A percentile compares a stretch with the other conserved stretches of the same genome.
These are phyloP conservation scores for Leuciscus waleckii DNA, from an alignment of 2,797 vertebrate genomes.

Conservation along the genomic window DNA sequence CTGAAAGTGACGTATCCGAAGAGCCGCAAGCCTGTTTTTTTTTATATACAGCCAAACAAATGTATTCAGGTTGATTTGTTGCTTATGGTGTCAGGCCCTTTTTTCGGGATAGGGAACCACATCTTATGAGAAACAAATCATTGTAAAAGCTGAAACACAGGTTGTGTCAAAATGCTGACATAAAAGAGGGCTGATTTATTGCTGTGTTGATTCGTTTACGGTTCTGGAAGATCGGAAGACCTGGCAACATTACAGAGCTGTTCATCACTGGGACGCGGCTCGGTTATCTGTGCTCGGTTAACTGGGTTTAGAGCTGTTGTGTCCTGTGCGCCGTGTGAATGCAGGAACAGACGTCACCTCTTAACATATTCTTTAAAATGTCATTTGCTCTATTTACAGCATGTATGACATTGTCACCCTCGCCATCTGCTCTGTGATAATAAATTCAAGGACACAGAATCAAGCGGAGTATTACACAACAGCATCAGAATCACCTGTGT, in stretches of 20 bases:
- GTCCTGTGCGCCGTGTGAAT: background rate
- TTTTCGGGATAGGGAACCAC: background rate
- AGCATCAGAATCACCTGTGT: background rate
- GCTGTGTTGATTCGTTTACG: conserved; percentile 2
- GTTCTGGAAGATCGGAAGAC: background rate
- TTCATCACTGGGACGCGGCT: background rate
- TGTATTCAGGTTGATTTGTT: conserved; percentile 33
- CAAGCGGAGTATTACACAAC: background rate
- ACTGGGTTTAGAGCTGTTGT: background rate
- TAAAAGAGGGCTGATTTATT: conserved; percentile 25
- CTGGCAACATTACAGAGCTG: background rate
- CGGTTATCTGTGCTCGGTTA: background rate
- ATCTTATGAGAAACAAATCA: conserved; percentile 31
- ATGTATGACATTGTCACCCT: conserved; percentile 51
- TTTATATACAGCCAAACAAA: conserved; percentile 4
- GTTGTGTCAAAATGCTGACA: conserved; percentile 34
- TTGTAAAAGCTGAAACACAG: conserved; percentile 33
- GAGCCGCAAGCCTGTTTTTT: background rate
- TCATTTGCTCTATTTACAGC: conserved; percentile 56
- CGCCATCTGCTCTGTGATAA: conserved; percentile 57
- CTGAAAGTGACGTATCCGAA: background rate
- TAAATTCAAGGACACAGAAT: conserved; percentile 44
- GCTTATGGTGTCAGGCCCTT: background rate
- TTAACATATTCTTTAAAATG: conserved; percentile 52
- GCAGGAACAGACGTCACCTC: conserved; percentile 10